These are phyloP conservation scores for Ptychoptera albimana DNA, from an alignment of 2,888 invertebrate species.

Conservation along the genomic window DNA sequence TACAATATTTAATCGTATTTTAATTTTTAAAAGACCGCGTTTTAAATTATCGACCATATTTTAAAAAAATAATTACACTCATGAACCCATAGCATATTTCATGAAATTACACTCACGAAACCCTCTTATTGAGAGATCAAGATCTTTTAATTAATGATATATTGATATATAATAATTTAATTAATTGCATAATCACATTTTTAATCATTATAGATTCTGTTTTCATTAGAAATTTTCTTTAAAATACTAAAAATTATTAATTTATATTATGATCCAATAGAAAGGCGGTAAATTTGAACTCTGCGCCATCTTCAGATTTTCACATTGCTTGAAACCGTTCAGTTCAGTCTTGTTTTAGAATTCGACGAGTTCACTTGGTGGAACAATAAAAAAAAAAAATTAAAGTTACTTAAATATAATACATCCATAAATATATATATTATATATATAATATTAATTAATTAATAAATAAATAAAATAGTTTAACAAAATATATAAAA, in stretches of 20 bases:
- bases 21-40: too few relatives aligned
- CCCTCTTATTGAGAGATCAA: slow-evolving; percentile 36
- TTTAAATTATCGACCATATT: too few relatives aligned
- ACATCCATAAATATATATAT: not conserved
- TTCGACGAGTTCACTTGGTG: slow-evolving; percentile 32
- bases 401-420: not conserved
- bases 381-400: slow-evolving; percentile 1
- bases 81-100: slow-evolving; percentile 28
- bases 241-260: not conserved
- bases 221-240: too few relatives aligned
- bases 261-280: not conserved
- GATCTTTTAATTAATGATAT: slow-evolving; percentile 12
- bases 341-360: slow-evolving; percentile 43
- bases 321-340: slow-evolving; percentile 45
- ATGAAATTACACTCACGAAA: slow-evolving; percentile 45
- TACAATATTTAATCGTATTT: too few relatives aligned
- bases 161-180: not conserved
- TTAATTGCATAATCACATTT: too few relatives aligned
- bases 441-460: slow-evolving; percentile 7
- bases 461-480: slow-evolving; percentile 12
- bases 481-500: slow-evolving; percentile 18
- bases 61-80: slow-evolving; percentile 10
- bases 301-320: slow-evolving; percentile 57
- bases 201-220: too few relatives aligned
- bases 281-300: slow-evolving; percentile 31